phyloP scores from a whole-genome alignment of 2,888 invertebrate species.

The Carcina quercana region DNA sequence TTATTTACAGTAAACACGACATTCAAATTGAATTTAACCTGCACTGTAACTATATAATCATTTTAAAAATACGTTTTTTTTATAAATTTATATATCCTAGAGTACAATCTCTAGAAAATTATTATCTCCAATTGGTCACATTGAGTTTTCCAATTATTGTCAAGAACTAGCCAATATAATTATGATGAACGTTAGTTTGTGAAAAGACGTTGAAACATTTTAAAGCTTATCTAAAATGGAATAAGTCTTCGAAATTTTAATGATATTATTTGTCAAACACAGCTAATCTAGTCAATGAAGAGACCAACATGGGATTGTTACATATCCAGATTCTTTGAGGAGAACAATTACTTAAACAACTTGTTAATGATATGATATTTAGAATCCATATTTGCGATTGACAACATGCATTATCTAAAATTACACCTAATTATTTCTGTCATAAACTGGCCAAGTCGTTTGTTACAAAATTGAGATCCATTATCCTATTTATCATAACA shows the following conservation, averaged over 20 bases:
- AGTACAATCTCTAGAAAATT: conserved; percentile 5
- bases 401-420: conserved; percentile 40
- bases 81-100: conserved; percentile 4
- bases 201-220: conserved; percentile 24
- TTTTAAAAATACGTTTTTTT: conserved; percentile 26
- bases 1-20: conserved; percentile 58
- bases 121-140: conserved; percentile 31
- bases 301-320: conserved; percentile 19
- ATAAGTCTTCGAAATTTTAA: conserved; percentile 14
- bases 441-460: conserved; percentile 57
- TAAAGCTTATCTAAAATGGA: conserved; percentile 16
- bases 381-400: conserved; percentile 58
- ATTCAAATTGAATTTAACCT: conserved; percentile 38
- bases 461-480: conserved; percentile 43
- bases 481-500: conserved; percentile 18
- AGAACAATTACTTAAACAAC: not conserved
- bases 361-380: not conserved
- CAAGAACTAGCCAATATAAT: conserved; percentile 22
- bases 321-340: not conserved
- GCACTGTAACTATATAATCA: conserved; percentile 24
- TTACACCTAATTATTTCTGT: conserved; percentile 24
- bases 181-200: conserved; percentile 17
- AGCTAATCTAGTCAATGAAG: conserved; percentile 54
- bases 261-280: conserved; percentile 69
- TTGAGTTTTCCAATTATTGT: conserved; percentile 48